Evolutionary conservation across 2,888 invertebrate genomes (phyloP).

Genomic region (Rhamphomyia laevipes): DNA sequence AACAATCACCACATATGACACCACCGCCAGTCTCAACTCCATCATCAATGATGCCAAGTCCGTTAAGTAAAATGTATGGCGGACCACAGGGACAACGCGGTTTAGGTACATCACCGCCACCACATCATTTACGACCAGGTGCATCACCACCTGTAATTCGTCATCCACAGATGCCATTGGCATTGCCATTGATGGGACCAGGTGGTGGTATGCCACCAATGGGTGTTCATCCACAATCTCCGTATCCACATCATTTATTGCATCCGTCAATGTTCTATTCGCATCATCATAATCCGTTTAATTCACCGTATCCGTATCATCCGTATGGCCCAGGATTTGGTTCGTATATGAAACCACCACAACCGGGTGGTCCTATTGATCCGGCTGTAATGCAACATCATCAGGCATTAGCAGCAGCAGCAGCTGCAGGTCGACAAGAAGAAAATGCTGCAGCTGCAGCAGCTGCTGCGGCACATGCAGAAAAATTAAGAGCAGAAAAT

Average conservation of each 20-base stretch:
- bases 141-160: conserved; percentile 45
- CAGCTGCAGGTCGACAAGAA: conserved; percentile 42
- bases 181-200: conserved; percentile 35
- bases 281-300: conserved; percentile 51
- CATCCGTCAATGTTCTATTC: conserved; percentile 60
- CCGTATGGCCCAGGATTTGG: conserved; percentile 38
- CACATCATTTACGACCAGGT: conserved; percentile 36
- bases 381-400: conserved; percentile 33
- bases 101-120: conserved; percentile 40
- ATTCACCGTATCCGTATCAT: conserved; percentile 47
- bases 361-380: conserved; percentile 32
- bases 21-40: conserved; percentile 39
- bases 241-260: conserved; percentile 55
- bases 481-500: conserved; percentile 32
- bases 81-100: conserved; percentile 37
- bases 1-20: conserved; percentile 39
- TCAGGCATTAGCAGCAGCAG: conserved; percentile 37
- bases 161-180: conserved; percentile 39
- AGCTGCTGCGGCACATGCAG: conserved; percentile 34
- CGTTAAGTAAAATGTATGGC: conserved; percentile 38
- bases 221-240: conserved; percentile 61
- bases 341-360: conserved; percentile 36
- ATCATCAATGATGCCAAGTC: conserved; percentile 36
- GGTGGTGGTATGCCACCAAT: conserved; percentile 35
- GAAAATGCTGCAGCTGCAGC: conserved; percentile 23